Evolutionary conservation across 2,797 vertebrate species (phyloP), one percentile per base, ranked within the genome.

Genomic region (Malacoctenus gilli): DNA sequence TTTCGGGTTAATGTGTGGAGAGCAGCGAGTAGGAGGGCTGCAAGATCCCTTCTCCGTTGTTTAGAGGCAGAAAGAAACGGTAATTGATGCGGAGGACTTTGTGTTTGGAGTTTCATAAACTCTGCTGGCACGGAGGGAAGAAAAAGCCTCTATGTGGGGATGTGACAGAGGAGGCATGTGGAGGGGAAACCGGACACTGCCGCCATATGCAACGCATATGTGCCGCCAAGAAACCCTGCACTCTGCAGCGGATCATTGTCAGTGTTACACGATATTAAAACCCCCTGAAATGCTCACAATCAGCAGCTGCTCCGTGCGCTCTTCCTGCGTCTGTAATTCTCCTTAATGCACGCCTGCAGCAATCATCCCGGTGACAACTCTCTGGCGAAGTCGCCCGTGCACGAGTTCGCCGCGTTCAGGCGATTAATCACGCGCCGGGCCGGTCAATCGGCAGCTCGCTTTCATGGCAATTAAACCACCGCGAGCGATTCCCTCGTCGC

Each of bases 161-260:
- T 63, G 5, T n/a, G 15, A 44, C 46, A 22, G 49, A 48, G 42
- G 46, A 51, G 49, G 52, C 44, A 9, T 30, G 37, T 9, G n/a
- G n/a, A n/a, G n/a, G 36, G 60, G 72, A 68, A 80, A 85, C 73
- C 42, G 20, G 66, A 85, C 70, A 65, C 51, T 0, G 2, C 19
- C 4, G 36, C 57, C 85, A 83, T 72, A 79, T 88, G 85, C 14
- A 52, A 66, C 71, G 82, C 87, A 86, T 56, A 66, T 90, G 87
- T 84, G 75, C 62, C 8, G 30, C 12, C 31, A 39, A 5, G 6
- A 6, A 22, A 37, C 18, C 60, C 35, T 2, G 15, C 2, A 15
- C 35, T 67, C 62, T 34, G 54, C 32, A 52, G 28, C 22, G 51
- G 40, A 11, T 37, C 22, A 31, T 14, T 41, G 2, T 36, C 32